These are phyloP conservation scores for Caenorhabditis imperialis DNA, from an alignment of 2,888 invertebrate genomes.

Conservation along the genomic window DNA sequence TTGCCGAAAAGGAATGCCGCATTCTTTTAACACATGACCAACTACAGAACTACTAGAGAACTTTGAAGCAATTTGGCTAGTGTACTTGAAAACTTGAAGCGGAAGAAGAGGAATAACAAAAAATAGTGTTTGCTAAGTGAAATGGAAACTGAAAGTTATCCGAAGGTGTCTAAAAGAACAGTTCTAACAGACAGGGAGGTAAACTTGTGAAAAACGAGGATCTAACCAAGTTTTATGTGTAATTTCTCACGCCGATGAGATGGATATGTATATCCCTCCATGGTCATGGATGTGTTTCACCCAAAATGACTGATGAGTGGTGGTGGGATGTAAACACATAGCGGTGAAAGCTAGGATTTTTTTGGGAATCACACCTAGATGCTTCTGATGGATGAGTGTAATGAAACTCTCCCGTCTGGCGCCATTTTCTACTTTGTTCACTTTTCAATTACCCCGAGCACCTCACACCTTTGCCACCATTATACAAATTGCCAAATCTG, in stretches of 20 bases:
- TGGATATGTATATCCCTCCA: constrained; percentile 38
- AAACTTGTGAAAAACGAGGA: constrained; percentile 46
- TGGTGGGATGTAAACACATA: constrained; percentile 45
- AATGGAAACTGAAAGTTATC: too few relatives aligned
- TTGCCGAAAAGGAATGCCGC: constrained; percentile 40
- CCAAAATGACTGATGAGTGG: constrained; percentile 53
- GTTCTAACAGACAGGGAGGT: constrained; percentile 23
- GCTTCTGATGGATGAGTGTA: constrained; percentile 35
- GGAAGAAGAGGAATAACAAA: neutral
- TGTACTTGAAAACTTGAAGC: constrained; percentile 34
- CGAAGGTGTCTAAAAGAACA: too few relatives aligned
- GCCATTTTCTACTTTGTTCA: constrained; percentile 1
- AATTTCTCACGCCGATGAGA: constrained; percentile 42
- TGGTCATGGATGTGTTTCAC: constrained; percentile 47
- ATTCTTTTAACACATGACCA: constrained; percentile 7
- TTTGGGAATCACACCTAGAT: constrained; percentile 8
- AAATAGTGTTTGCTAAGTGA: constrained; percentile 3
- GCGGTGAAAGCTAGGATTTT: constrained; percentile 39
- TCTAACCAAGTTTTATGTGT: constrained; percentile 49
- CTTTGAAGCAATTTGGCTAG: constrained; percentile 22
- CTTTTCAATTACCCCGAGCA: neutral
- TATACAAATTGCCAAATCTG: constrained; percentile 17
- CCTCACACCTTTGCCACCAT: constrained; percentile 12
- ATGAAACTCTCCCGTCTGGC: constrained; percentile 27
- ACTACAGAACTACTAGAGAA: constrained; percentile 10